A percentile compares a stretch with the other conserved stretches of the same genome.
phyloP scores from a whole-genome alignment of 2,797 vertebrate genomes.

The Squalus acanthias region DNA sequence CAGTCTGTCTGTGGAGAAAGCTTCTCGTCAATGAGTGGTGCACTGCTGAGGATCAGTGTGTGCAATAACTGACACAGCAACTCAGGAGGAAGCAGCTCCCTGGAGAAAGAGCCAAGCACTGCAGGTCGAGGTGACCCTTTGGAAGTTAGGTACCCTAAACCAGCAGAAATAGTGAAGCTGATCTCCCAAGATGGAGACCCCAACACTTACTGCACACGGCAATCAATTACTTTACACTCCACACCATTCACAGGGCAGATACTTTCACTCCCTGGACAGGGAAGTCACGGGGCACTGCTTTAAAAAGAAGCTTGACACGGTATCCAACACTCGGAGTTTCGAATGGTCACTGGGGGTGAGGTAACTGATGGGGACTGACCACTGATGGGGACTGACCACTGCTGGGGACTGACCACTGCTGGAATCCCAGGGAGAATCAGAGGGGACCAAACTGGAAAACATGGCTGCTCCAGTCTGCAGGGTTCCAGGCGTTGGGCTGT shows the following conservation, averaged over 20 bases:
- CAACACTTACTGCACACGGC: background rate
- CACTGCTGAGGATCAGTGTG: background rate
- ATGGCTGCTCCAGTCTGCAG: background rate
- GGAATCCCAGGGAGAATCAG: background rate
- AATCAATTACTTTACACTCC: background rate
- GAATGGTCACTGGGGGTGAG: background rate
- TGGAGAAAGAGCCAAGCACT: background rate
- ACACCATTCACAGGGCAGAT: background rate
- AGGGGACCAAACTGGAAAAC: background rate
- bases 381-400: too few relatives aligned
- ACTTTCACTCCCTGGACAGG: background rate
- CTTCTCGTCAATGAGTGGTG: background rate
- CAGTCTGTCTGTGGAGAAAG: background rate
- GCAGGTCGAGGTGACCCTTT: background rate
- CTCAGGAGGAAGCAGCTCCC: background rate
- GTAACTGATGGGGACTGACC: background rate
- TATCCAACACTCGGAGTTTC: background rate
- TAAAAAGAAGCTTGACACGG: background rate
- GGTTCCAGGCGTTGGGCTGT: background rate
- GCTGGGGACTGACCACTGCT: too few relatives aligned
- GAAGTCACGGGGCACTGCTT: background rate
- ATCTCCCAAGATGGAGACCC: background rate
- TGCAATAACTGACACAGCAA: background rate
- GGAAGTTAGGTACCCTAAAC: background rate
- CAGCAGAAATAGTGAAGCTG: background rate